Evolutionary conservation across 2,888 invertebrate species (phyloP).

Genomic region (Meta bourneti): DNA sequence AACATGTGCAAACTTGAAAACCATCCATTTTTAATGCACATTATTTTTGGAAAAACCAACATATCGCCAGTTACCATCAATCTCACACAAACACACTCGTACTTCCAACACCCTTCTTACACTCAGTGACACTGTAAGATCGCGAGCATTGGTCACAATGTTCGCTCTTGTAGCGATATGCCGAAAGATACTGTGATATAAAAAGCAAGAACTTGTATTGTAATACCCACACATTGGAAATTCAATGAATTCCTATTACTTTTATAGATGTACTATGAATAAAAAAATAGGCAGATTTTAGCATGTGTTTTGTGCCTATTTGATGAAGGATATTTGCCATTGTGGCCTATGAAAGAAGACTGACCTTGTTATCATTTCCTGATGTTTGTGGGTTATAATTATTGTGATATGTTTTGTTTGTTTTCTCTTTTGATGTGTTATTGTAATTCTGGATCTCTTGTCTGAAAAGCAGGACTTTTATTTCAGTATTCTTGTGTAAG

Average conservation of each 20-base stretch:
- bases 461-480: not conserved
- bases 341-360: not conserved
- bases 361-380: not conserved
- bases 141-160: constrained; percentile 14
- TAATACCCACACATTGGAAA: constrained; percentile 15
- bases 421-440: constrained; percentile 2
- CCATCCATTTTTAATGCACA: constrained; percentile 52
- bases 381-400: constrained; percentile 32
- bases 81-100: constrained; percentile 4
- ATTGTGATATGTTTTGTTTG: constrained; percentile 60
- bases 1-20: constrained; percentile 64
- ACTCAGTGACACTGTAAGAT: constrained; percentile 11
- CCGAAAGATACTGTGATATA: constrained; percentile 60
- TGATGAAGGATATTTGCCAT: constrained; percentile 6
- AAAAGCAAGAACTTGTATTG: constrained; percentile 24
- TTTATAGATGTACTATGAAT: constrained; percentile 39
- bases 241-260: constrained; percentile 35
- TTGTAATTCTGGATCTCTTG: constrained; percentile 1
- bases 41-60: constrained; percentile 53
- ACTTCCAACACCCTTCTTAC: constrained; percentile 44
- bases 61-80: constrained; percentile 61
- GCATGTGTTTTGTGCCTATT: constrained; percentile 50
- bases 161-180: constrained; percentile 26
- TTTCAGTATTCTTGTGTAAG: constrained; percentile 28
- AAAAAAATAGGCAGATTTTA: constrained; percentile 12